Conservation (phyloP, 2,797 vertebrate genomes). For the Otolemur crassicaudatus region DNA sequence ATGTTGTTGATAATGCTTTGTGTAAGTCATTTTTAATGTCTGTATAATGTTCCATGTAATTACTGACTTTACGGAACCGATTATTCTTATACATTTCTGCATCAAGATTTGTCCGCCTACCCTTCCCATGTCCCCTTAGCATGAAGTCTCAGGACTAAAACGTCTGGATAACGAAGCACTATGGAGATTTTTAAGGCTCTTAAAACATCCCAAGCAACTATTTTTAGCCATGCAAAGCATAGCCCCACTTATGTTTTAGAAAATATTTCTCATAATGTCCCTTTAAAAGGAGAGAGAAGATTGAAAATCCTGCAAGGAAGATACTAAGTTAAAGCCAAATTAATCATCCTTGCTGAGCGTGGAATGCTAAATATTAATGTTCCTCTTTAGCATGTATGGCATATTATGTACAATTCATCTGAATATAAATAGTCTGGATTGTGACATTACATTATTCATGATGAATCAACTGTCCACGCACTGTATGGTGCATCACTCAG, state of each 20-base stretch:
- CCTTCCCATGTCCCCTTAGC: not conserved
- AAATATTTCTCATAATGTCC: constrained; percentile 44
- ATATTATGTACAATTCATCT: constrained; percentile 81
- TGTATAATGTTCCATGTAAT: constrained; percentile 36
- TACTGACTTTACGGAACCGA: constrained; percentile 17
- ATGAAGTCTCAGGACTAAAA: not conserved
- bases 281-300: constrained; percentile 72
- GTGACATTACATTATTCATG: constrained; percentile 84
- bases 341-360: constrained; percentile 78
- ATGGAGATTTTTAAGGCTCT: not conserved
- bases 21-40: constrained; percentile 54
- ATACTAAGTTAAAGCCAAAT: constrained; percentile 77
- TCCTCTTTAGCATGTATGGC: constrained; percentile 82
- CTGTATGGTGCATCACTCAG: constrained; percentile 70
- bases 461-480: constrained; percentile 79
- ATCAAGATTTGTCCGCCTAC: not conserved
- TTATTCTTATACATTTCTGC: not conserved
- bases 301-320: constrained; percentile 74
- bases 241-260: not conserved
- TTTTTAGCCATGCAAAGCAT: not conserved
- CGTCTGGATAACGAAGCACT: constrained; percentile 26
- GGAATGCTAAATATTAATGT: constrained; percentile 84
- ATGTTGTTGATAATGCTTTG: constrained; percentile 11
- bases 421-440: constrained; percentile 80
- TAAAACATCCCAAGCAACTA: not conserved